Evolutionary conservation across 2,888 invertebrate species (phyloP).

Genomic region (Aleiodes testaceus): DNA sequence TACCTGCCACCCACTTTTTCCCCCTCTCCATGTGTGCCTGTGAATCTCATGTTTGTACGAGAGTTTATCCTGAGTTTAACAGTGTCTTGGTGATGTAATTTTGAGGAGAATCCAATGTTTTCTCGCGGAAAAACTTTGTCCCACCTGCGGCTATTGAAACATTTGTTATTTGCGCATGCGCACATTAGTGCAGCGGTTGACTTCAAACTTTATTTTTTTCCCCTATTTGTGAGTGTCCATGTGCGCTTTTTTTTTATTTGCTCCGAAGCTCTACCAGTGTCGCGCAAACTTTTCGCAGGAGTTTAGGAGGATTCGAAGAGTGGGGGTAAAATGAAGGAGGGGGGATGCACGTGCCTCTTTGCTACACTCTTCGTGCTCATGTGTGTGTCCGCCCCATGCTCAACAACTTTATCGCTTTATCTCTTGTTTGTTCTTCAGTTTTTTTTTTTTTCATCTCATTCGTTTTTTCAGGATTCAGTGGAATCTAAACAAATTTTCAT

Average conservation of each 20-base stretch:
- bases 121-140: conserved; percentile 1
- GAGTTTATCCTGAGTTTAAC: conserved; percentile 28
- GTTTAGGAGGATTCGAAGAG: conserved; percentile 45
- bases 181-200: conserved; percentile 26
- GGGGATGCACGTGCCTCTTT: conserved; percentile 38
- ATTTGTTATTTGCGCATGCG: conserved; percentile 51
- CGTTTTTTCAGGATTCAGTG: conserved; percentile 9
- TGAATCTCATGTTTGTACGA: not conserved
- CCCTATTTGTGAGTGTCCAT: conserved; percentile 8
- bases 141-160: conserved; percentile 64
- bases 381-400: conserved; percentile 22
- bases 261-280: conserved; percentile 38
- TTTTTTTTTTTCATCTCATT: conserved; percentile 3
- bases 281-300: conserved; percentile 53
- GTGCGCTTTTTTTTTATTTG: conserved; percentile 36
- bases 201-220: conserved; percentile 39
- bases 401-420: conserved; percentile 38
- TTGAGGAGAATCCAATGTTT: conserved; percentile 13
- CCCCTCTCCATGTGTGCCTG: conserved; percentile 4
- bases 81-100: conserved; percentile 7
- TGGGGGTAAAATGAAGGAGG: not conserved
- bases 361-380: conserved; percentile 34
- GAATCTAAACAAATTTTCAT: conserved; percentile 23
- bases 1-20: conserved; percentile 25
- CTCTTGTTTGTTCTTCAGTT: conserved; percentile 23